Percentiles rank a stretch among this genome's conserved stretches.
Conservation (phyloP, 1,140 invertebrate genomes). For the Hetaerina americana region DNA sequence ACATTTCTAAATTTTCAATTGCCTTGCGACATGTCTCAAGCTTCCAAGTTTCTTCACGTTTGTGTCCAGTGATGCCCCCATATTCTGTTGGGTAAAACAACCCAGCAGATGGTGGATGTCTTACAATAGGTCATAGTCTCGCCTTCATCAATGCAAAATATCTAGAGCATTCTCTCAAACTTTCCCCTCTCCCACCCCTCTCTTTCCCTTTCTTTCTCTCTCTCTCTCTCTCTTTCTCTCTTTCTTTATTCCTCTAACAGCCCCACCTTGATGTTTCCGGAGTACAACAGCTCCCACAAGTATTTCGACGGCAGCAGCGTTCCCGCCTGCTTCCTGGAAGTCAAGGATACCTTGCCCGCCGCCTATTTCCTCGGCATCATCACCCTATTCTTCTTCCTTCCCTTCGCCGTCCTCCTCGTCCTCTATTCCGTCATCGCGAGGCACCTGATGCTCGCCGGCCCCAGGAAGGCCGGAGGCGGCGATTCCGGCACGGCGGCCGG, state of each 20-base stretch:
- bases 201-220: background rate
- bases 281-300: slow-evolving; percentile 37
- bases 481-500: slow-evolving; percentile 27
- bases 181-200: background rate
- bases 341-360: slow-evolving; percentile 48
- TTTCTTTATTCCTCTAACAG: slow-evolving; percentile 24
- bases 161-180: too few relatives aligned
- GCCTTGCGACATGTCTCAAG: too few relatives aligned
- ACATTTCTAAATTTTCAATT: too few relatives aligned
- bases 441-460: slow-evolving; percentile 47
- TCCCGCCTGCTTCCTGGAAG: slow-evolving; percentile 49
- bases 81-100: too few relatives aligned
- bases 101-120: too few relatives aligned
- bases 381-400: slow-evolving; percentile 60
- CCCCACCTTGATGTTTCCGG: slow-evolving; percentile 47
- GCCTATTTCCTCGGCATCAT: slow-evolving; percentile 60
- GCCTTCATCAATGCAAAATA: too few relatives aligned
- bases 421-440: slow-evolving; percentile 65
- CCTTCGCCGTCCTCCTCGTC: slow-evolving; percentile 55
- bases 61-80: too few relatives aligned
- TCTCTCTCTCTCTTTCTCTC: background rate
- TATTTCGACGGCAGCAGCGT: slow-evolving; percentile 37
- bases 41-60: too few relatives aligned
- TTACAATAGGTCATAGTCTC: too few relatives aligned
- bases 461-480: slow-evolving; percentile 40